These are phyloP conservation scores for Lasioglossum vierecki DNA, from an alignment of 2,888 invertebrate species.

Conservation along the genomic window DNA sequence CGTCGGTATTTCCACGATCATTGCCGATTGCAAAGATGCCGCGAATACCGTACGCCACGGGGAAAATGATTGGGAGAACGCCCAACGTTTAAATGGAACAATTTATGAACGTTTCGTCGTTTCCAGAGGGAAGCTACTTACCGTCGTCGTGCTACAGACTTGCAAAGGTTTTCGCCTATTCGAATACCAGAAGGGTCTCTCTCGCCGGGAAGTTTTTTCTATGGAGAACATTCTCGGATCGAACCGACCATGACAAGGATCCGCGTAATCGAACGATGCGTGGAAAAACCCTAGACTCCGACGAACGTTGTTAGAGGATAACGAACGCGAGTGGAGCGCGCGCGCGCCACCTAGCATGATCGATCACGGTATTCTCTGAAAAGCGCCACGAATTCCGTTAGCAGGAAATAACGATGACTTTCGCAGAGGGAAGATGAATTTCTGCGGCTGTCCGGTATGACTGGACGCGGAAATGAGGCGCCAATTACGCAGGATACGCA, in stretches of 20 bases:
- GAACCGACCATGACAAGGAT: not conserved
- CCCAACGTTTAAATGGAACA: not conserved
- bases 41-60: slow-evolving; percentile 20
- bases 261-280: not conserved
- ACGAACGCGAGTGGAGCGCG: slow-evolving; percentile 18
- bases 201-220: not conserved
- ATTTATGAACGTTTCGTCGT: slow-evolving; percentile 28
- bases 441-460: slow-evolving; percentile 31
- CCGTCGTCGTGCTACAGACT: not conserved
- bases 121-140: not conserved
- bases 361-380: slow-evolving; percentile 36
- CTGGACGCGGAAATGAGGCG: slow-evolving; percentile 59
- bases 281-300: not conserved
- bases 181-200: not conserved
- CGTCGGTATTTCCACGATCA: slow-evolving; percentile 46
- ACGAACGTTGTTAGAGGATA: slow-evolving; percentile 19
- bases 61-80: slow-evolving; percentile 30
- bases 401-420: slow-evolving; percentile 41
- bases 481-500: slow-evolving; percentile 59
- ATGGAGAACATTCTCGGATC: not conserved
- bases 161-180: not conserved
- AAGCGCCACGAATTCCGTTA: slow-evolving; percentile 49
- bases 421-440: slow-evolving; percentile 47
- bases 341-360: slow-evolving; percentile 22
- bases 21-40: slow-evolving; percentile 45